Conservation (phyloP, 2,888 invertebrate genomes). For the Caenorhabditis sp. region DNA sequence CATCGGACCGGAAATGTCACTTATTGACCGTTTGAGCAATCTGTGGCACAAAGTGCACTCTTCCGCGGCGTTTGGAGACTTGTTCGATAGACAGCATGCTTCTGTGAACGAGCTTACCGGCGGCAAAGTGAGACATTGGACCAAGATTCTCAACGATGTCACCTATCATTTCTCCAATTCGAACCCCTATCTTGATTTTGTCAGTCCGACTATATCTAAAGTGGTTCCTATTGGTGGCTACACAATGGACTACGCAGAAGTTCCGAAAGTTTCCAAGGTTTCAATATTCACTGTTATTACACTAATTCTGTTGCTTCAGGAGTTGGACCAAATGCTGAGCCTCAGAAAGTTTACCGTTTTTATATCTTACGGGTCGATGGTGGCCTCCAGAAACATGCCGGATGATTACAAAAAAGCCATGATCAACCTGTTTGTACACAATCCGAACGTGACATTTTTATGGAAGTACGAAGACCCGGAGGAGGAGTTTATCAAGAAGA, state of each 20-base stretch:
- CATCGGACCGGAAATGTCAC: slow-evolving; percentile 9
- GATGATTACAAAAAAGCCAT: slow-evolving; percentile 19
- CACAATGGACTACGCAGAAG: too few relatives aligned
- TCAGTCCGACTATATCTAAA: too few relatives aligned
- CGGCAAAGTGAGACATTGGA: slow-evolving; percentile 34
- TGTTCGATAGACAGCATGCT: slow-evolving; percentile 52
- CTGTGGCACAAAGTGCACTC: slow-evolving; percentile 34
- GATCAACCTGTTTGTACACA: slow-evolving; percentile 14
- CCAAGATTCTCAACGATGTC: slow-evolving; percentile 38
- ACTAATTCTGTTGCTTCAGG: too few relatives aligned
- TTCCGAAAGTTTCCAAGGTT: too few relatives aligned
- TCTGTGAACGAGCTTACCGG: slow-evolving; percentile 17
- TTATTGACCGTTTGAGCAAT: slow-evolving; percentile 36
- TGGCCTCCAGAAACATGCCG: slow-evolving; percentile 43
- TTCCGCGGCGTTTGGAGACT: slow-evolving; percentile 11
- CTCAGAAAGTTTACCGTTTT: too few relatives aligned
- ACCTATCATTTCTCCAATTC: too few relatives aligned
- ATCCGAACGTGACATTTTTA: slow-evolving; percentile 44
- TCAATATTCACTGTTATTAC: too few relatives aligned
- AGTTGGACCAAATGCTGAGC: too few relatives aligned
- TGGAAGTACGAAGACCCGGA: slow-evolving; percentile 60
- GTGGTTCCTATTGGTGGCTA: too few relatives aligned
- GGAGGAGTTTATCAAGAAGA: neutral
- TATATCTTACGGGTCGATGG: slow-evolving; percentile 51
- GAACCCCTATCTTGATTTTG: too few relatives aligned